Conservation (phyloP, 2,888 invertebrate genomes). For the Agrotis puta region DNA sequence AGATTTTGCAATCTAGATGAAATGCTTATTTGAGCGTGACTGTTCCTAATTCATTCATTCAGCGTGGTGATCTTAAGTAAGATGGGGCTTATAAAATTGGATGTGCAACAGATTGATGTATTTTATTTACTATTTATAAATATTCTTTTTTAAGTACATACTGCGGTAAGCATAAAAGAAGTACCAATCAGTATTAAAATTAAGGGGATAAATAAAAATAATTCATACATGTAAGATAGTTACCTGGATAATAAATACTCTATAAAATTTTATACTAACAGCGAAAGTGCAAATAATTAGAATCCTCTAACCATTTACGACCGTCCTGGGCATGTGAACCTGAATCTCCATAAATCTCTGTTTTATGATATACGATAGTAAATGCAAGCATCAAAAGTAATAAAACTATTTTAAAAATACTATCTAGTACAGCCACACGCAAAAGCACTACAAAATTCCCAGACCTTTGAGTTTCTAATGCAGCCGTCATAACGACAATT, state of each 20-base stretch:
- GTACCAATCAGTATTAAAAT: background rate
- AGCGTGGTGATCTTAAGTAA: slow-evolving; percentile 56
- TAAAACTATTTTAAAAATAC: slow-evolving; percentile 32
- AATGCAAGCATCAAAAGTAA: slow-evolving; percentile 31
- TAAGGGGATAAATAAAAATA: background rate
- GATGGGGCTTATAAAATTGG: slow-evolving; percentile 22
- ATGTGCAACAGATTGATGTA: slow-evolving; percentile 16
- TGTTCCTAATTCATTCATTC: slow-evolving; percentile 39
- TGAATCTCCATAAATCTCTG: slow-evolving; percentile 30
- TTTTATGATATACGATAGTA: slow-evolving; percentile 39
- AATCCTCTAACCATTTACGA: slow-evolving; percentile 28
- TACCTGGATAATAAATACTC: slow-evolving; percentile 5
- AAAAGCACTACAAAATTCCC: slow-evolving; percentile 40
- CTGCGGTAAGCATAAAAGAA: background rate
- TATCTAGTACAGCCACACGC: slow-evolving; percentile 34
- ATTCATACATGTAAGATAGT: slow-evolving; percentile 8
- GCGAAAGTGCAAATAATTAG: slow-evolving; percentile 26
- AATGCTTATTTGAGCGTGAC: slow-evolving; percentile 43
- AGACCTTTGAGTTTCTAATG: slow-evolving; percentile 58
- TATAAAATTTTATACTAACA: slow-evolving; percentile 6
- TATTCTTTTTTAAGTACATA: background rate
- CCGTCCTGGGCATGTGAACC: slow-evolving; percentile 11
- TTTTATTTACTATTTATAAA: slow-evolving; percentile 28
- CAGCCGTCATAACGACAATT: slow-evolving; percentile 52
- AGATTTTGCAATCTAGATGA: slow-evolving; percentile 49